phyloP scores from a whole-genome alignment of 2,113 vertebrate species.

The Xenopus laevis region DNA sequence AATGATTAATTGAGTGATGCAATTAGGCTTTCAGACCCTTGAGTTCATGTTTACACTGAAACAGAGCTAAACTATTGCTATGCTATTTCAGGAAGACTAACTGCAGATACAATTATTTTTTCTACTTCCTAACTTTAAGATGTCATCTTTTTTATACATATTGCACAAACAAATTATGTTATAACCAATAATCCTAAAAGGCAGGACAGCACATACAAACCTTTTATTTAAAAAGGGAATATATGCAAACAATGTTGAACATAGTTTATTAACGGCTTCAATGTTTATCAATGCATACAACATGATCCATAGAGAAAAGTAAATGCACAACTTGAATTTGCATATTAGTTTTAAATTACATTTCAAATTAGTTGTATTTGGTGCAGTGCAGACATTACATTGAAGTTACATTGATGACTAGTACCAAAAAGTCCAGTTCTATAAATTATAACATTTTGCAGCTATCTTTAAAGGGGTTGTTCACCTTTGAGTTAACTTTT shows the following conservation, averaged over 20 bases:
- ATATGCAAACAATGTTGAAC: background rate
- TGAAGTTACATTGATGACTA: too few relatives aligned
- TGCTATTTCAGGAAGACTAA: slow-evolving; percentile 20
- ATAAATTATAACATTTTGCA: too few relatives aligned
- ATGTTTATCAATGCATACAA: too few relatives aligned
- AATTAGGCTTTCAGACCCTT: slow-evolving; percentile 54
- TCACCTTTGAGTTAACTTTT: too few relatives aligned
- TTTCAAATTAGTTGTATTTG: too few relatives aligned
- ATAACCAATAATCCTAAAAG: slow-evolving; percentile 1
- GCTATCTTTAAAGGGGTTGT: too few relatives aligned
- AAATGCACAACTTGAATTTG: too few relatives aligned
- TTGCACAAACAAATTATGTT: slow-evolving; percentile 17
- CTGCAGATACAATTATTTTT: background rate
- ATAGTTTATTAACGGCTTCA: too few relatives aligned
- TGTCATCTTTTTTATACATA: slow-evolving; percentile 31
- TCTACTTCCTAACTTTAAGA: background rate
- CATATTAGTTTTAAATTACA: too few relatives aligned
- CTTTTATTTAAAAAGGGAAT: background rate
- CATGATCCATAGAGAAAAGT: too few relatives aligned
- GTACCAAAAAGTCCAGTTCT: too few relatives aligned
- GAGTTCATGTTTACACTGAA: slow-evolving; percentile 59
- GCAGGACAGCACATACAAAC: background rate
- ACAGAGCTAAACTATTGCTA: slow-evolving; percentile 23
- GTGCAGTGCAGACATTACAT: too few relatives aligned
- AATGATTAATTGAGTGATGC: slow-evolving; percentile 53